Conservation (phyloP, 2,888 invertebrate genomes). For the Ormyrus pomaceus region DNA sequence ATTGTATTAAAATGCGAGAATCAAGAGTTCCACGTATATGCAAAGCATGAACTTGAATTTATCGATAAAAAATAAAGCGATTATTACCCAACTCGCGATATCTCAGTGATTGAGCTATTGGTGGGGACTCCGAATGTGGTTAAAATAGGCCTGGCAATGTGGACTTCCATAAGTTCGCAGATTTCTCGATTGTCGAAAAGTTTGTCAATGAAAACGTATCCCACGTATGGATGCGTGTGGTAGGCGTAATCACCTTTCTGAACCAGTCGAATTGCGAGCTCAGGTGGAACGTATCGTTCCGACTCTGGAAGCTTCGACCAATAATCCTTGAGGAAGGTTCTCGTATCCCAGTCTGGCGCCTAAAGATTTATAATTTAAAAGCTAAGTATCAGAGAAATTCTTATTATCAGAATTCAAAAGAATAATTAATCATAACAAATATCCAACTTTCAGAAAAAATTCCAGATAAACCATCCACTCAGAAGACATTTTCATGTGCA, state of each 20-base stretch:
- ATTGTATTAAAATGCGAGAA: too few species aligned
- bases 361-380: constrained; percentile 30
- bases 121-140: constrained; percentile 56
- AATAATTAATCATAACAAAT: neutral
- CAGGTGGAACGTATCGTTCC: constrained; percentile 62
- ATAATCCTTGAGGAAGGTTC: constrained; percentile 53
- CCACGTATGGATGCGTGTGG: constrained; percentile 67
- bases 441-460: constrained; percentile 56
- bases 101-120: constrained; percentile 67
- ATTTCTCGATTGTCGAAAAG: constrained; percentile 61
- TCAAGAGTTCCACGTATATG: neutral
- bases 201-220: constrained; percentile 66
- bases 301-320: constrained; percentile 65
- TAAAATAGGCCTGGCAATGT: constrained; percentile 57
- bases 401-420: neutral
- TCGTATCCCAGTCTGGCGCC: constrained; percentile 64
- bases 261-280: constrained; percentile 65
- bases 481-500: constrained; percentile 64
- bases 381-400: too few species aligned
- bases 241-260: constrained; percentile 66
- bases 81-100: constrained; percentile 66
- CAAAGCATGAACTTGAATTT: neutral
- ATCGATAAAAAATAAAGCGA: neutral
- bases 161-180: constrained; percentile 69
- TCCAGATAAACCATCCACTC: constrained; percentile 66